A percentile compares a stretch with the other conserved stretches of the same genome.
Conservation (phyloP, 2,888 invertebrate species). For the Criorhina ranunculi region DNA sequence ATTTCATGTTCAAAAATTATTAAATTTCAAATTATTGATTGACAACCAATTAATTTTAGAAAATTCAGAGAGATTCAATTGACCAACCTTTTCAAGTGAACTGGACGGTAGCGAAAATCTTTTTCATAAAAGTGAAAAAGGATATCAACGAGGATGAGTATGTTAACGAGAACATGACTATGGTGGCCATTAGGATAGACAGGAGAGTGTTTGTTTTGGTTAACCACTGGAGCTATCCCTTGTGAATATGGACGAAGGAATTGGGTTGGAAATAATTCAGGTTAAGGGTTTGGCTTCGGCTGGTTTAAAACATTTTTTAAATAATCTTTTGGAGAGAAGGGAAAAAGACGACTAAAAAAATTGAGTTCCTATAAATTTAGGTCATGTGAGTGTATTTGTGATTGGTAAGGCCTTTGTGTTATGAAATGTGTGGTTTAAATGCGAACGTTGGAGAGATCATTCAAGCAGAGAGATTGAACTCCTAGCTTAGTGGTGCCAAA, state of each 20-base stretch:
- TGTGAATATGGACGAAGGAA: slow-evolving; percentile 30
- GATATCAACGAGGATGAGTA: background rate
- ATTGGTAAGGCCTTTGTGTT: background rate
- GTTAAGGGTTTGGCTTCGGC: slow-evolving; percentile 36
- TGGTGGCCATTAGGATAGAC: background rate
- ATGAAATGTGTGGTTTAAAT: background rate
- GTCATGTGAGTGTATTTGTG: slow-evolving; percentile 28
- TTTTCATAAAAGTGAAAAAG: slow-evolving; percentile 25
- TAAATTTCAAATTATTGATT: background rate
- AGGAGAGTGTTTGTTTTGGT: background rate
- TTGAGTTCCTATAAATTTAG: slow-evolving; percentile 27
- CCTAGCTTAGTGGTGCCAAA: too few species aligned
- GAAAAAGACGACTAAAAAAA: background rate
- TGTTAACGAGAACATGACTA: background rate
- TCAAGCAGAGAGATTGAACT: too few species aligned
- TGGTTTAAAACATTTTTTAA: slow-evolving; percentile 3
- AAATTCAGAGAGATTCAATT: slow-evolving; percentile 6
- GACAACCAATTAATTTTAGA: slow-evolving; percentile 49
- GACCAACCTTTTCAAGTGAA: slow-evolving; percentile 44
- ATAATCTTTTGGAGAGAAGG: background rate
- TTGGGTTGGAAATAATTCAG: slow-evolving; percentile 41
- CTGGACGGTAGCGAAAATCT: slow-evolving; percentile 28
- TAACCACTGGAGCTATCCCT: slow-evolving; percentile 1
- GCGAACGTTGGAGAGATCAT: background rate
- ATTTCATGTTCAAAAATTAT: background rate